phyloP scores from a whole-genome alignment of 2,797 vertebrate species.

The Gastrophryne carolinensis region DNA sequence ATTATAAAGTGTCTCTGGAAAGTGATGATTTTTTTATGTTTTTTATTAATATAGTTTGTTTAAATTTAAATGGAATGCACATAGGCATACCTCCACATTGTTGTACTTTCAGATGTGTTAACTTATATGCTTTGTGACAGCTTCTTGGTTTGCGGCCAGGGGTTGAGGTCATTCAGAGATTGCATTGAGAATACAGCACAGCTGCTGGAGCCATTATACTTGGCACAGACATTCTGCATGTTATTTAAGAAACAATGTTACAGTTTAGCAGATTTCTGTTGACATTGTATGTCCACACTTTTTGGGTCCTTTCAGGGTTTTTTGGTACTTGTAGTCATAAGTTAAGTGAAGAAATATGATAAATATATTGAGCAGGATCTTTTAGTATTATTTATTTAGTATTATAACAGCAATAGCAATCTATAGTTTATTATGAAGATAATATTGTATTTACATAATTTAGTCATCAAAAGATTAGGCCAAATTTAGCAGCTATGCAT shows the following conservation, averaged over 20 bases:
- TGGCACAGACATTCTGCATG: conserved; percentile 26
- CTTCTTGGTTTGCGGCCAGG: conserved; percentile 40
- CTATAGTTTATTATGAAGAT: too few species aligned
- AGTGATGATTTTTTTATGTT: conserved; percentile 42
- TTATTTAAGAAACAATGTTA: conserved; percentile 1
- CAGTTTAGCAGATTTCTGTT: conserved; percentile 13
- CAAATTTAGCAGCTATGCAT: too few species aligned
- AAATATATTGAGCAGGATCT: too few species aligned
- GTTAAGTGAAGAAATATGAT: too few species aligned
- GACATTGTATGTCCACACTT: neutral
- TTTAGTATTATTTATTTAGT: too few species aligned
- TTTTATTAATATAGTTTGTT: conserved; percentile 48
- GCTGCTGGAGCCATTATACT: conserved; percentile 28
- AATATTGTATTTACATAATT: too few species aligned
- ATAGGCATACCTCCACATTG: conserved; percentile 42
- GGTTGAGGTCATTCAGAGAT: conserved; percentile 44
- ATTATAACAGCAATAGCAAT: too few species aligned
- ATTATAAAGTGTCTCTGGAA: conserved; percentile 37
- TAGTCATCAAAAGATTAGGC: too few species aligned
- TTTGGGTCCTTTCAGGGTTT: too few species aligned
- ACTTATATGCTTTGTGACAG: conserved; percentile 41
- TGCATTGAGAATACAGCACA: conserved; percentile 10
- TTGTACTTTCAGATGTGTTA: conserved; percentile 44
- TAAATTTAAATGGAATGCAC: conserved; percentile 42
- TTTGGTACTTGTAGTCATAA: too few species aligned